A percentile compares a stretch with the other conserved stretches of the same genome.
phyloP scores from a whole-genome alignment of 2,113 vertebrate genomes.

The Podarcis cretensis region DNA sequence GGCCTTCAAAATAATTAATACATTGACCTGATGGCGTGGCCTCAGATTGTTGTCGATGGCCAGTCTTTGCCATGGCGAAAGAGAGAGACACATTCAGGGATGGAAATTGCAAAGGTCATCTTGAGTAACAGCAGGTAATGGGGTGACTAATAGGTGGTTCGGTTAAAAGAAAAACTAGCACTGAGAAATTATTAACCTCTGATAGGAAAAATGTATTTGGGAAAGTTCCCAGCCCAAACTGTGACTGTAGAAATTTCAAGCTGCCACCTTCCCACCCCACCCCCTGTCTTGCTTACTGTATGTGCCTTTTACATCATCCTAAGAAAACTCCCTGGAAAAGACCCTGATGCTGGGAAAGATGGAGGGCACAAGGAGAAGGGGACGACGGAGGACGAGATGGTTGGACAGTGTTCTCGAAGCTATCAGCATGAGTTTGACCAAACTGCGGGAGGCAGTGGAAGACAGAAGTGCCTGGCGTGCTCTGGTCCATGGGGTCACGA shows the following conservation, averaged over 20 bases:
- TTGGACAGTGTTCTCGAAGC: too few relatives aligned
- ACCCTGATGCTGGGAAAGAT: too few relatives aligned
- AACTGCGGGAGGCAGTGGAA: too few relatives aligned
- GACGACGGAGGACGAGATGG: too few relatives aligned
- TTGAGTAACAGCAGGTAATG: neutral
- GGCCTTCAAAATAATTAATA: conserved; percentile 6
- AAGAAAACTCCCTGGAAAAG: too few relatives aligned
- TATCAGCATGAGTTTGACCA: too few relatives aligned
- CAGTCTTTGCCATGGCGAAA: conserved; percentile 17
- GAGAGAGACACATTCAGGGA: neutral
- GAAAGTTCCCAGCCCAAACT: neutral
- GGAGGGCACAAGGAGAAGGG: too few relatives aligned
- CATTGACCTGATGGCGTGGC: neutral
- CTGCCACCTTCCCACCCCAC: neutral
- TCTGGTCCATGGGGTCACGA: too few relatives aligned
- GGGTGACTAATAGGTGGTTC: neutral
- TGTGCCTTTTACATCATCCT: neutral
- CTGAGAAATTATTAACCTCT: neutral
- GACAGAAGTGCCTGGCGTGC: too few relatives aligned
- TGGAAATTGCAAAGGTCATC: neutral
- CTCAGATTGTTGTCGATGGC: neutral
- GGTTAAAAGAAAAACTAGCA: neutral
- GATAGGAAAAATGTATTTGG: neutral
- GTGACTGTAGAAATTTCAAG: neutral
- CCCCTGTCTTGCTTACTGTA: too few relatives aligned